Percentiles rank a stretch among this genome's conserved stretches.
Evolutionary conservation across 2,113 vertebrate genomes (phyloP).

Genomic region (Plecotus auritus): DNA sequence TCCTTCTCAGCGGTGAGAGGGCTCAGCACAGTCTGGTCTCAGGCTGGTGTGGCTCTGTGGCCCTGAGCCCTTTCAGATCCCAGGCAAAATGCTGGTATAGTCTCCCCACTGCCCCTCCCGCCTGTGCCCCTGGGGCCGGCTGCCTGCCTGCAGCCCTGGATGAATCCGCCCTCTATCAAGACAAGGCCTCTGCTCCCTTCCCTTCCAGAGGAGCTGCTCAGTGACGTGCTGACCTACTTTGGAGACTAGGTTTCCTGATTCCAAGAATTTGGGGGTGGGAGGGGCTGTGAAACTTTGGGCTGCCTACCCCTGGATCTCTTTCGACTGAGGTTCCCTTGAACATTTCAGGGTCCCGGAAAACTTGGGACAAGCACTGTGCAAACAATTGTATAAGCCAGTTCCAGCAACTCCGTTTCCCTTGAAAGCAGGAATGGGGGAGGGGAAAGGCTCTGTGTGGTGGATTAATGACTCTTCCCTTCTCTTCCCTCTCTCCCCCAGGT

Average conservation of each 20-base stretch:
- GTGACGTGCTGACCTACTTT: constrained; percentile 70
- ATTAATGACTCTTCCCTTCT: not conserved
- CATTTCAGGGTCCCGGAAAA: constrained; percentile 17
- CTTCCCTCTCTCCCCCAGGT: not conserved
- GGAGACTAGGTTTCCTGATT: constrained; percentile 67
- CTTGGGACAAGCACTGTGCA: not conserved
- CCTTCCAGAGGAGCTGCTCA: constrained; percentile 53
- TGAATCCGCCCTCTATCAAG: constrained; percentile 49
- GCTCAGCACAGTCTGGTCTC: not conserved
- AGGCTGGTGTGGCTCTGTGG: not conserved
- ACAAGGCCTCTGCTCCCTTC: constrained; percentile 60
- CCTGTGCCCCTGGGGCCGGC: not conserved
- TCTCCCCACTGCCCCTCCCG: not conserved
- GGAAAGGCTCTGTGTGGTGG: not conserved
- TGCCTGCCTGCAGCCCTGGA: constrained; percentile 2
- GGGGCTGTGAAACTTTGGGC: constrained; percentile 56
- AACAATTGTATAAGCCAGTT: not conserved
- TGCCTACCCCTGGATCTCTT: constrained; percentile 35
- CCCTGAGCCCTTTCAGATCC: constrained; percentile 11
- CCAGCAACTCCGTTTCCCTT: not conserved
- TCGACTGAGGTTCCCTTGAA: constrained; percentile 40
- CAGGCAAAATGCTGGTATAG: not conserved
- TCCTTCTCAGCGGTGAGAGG: not conserved
- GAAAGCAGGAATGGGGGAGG: not conserved
- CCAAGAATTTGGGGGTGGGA: constrained; percentile 67